These are phyloP conservation scores for Drosophila navojoa DNA, from an alignment of 1,140 invertebrate genomes.

Conservation along the genomic window DNA sequence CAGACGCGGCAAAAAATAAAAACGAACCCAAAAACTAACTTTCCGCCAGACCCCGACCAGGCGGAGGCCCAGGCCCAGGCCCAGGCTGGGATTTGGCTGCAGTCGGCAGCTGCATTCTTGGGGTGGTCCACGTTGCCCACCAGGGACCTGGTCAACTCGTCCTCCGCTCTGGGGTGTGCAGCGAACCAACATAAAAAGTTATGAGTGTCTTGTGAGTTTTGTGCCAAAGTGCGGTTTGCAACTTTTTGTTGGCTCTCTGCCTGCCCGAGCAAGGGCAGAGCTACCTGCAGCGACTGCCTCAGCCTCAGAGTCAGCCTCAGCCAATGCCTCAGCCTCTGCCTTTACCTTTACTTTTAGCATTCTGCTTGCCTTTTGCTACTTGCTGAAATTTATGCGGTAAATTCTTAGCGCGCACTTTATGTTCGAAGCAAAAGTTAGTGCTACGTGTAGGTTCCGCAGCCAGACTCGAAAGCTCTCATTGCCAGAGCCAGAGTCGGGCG, in stretches of 20 bases:
- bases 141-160: conserved; percentile 52
- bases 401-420: conserved; percentile 82
- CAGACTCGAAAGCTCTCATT: conserved; percentile 14
- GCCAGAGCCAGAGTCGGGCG: not conserved
- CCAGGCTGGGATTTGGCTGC: conserved; percentile 63
- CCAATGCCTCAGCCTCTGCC: conserved; percentile 44
- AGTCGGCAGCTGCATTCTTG: conserved; percentile 55
- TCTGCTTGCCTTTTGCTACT: conserved; percentile 70
- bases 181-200: conserved; percentile 79
- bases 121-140: conserved; percentile 57
- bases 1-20: conserved; percentile 25
- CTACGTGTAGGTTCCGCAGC: conserved; percentile 66
- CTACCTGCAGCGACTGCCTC: conserved; percentile 36
- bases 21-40: conserved; percentile 48
- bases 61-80: not conserved
- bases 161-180: conserved; percentile 59
- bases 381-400: conserved; percentile 82
- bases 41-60: conserved; percentile 11
- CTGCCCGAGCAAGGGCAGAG: conserved; percentile 5
- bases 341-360: conserved; percentile 26
- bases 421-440: conserved; percentile 82
- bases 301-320: conserved; percentile 8
- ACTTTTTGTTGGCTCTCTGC: conserved; percentile 47
- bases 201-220: conserved; percentile 82
- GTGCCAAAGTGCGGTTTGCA: conserved; percentile 80